phyloP scores from a whole-genome alignment of 2,797 vertebrate genomes.

The Spondyliosoma cantharus region DNA sequence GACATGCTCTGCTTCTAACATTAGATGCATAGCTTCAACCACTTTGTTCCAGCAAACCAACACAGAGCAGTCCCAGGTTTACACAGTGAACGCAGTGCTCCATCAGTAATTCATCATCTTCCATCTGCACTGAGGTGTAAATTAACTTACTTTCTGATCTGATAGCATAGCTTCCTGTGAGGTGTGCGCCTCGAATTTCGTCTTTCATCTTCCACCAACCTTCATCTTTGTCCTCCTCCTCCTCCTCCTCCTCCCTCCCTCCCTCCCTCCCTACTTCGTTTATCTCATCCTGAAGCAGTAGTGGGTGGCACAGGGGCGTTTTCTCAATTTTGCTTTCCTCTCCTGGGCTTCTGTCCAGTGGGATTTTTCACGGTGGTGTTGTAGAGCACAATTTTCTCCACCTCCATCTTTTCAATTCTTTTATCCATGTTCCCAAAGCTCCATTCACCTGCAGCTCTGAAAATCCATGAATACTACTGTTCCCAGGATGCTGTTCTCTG shows the following conservation, averaged over 20 bases:
- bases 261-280: constrained; percentile 37
- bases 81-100: constrained; percentile 1
- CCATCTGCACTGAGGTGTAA: constrained; percentile 42
- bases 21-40: constrained; percentile 43
- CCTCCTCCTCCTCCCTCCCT: constrained; percentile 18
- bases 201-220: constrained; percentile 49
- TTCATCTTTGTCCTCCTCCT: constrained; percentile 52
- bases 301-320: constrained; percentile 52
- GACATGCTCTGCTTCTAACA: constrained; percentile 55
- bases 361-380: constrained; percentile 32
- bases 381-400: constrained; percentile 28
- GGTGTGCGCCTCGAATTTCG: constrained; percentile 40
- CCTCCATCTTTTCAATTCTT: constrained; percentile 19
- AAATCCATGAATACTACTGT: constrained; percentile 20
- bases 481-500: constrained; percentile 49
- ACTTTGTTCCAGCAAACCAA: constrained; percentile 31
- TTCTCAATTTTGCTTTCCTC: constrained; percentile 37
- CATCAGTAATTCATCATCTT: constrained; percentile 48
- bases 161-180: constrained; percentile 43
- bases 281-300: constrained; percentile 41
- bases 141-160: constrained; percentile 49
- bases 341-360: constrained; percentile 22
- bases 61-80: constrained; percentile 15
- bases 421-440: constrained; percentile 27
- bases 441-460: constrained; percentile 43